phyloP scores from a whole-genome alignment of 1,140 invertebrate species.

The Antheraea pernyi region DNA sequence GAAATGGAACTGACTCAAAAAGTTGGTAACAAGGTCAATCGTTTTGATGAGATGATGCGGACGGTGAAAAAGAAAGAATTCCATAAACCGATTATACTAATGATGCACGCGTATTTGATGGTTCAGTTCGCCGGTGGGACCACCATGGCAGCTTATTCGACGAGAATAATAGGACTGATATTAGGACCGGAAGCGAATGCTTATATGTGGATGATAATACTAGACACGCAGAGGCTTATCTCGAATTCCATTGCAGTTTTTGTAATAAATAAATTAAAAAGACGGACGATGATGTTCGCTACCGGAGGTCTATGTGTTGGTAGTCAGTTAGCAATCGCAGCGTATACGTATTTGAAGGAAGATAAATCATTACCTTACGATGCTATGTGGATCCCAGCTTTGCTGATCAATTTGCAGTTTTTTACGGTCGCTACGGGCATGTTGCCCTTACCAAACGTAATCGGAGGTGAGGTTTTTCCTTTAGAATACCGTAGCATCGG shows the following conservation, averaged over 20 bases:
- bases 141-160: conserved; percentile 84
- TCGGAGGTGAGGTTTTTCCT: conserved; percentile 57
- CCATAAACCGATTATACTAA: conserved; percentile 56
- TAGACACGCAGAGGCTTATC: conserved; percentile 78
- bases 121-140: conserved; percentile 52
- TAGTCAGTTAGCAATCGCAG: conserved; percentile 42
- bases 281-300: conserved; percentile 48
- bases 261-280: conserved; percentile 50
- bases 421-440: conserved; percentile 50
- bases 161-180: conserved; percentile 77
- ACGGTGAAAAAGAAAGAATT: conserved; percentile 53
- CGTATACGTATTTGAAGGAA: conserved; percentile 36
- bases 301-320: conserved; percentile 40
- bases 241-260: conserved; percentile 58
- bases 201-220: conserved; percentile 82
- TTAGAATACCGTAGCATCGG: conserved; percentile 49
- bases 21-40: conserved; percentile 21
- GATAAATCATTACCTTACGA: conserved; percentile 30
- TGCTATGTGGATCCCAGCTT: conserved; percentile 45
- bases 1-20: conserved; percentile 23
- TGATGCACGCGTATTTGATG: conserved; percentile 49
- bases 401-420: conserved; percentile 51
- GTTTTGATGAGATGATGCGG: conserved; percentile 21
- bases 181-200: conserved; percentile 74
- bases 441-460: conserved; percentile 53